phyloP scores from a whole-genome alignment of 2,888 invertebrate species.

The Ephialtes manifestator region DNA sequence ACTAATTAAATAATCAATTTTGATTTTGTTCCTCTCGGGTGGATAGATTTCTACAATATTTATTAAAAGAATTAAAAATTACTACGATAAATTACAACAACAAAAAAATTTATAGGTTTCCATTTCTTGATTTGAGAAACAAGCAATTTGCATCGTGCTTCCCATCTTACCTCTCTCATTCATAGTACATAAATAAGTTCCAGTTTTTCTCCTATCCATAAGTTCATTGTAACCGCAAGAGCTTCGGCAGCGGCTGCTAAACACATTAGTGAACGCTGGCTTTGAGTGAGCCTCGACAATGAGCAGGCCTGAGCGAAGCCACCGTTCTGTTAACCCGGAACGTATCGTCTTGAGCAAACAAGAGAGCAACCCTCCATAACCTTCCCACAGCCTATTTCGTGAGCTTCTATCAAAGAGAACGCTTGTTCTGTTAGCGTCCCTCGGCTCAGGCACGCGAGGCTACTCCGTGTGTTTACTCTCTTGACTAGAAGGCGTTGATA shows the following conservation, averaged over 20 bases:
- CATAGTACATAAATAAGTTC: background rate
- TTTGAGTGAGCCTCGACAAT: conserved; percentile 21
- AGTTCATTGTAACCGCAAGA: background rate
- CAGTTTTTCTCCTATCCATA: background rate
- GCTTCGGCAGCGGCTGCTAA: background rate
- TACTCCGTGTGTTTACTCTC: conserved; percentile 28
- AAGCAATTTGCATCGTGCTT: too few relatives aligned
- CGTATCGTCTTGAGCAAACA: conserved; percentile 46
- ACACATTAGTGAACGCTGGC: conserved; percentile 14
- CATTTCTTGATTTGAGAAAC: too few relatives aligned
- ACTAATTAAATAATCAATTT: too few relatives aligned
- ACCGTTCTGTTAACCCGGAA: conserved; percentile 22
- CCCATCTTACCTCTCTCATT: background rate
- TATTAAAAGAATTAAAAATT: too few relatives aligned
- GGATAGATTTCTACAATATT: too few relatives aligned
- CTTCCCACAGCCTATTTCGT: background rate
- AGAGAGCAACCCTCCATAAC: conserved; percentile 6
- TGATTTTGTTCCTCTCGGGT: too few relatives aligned
- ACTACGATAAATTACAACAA: too few relatives aligned
- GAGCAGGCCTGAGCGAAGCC: conserved; percentile 3
- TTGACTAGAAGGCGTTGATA: background rate
- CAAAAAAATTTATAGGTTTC: too few relatives aligned
- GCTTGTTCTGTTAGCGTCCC: conserved; percentile 26
- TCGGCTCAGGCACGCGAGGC: background rate
- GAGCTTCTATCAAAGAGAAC: conserved; percentile 44